Evolutionary conservation across 2,888 invertebrate genomes (phyloP).

Genomic region (Coenonympha arcania): DNA sequence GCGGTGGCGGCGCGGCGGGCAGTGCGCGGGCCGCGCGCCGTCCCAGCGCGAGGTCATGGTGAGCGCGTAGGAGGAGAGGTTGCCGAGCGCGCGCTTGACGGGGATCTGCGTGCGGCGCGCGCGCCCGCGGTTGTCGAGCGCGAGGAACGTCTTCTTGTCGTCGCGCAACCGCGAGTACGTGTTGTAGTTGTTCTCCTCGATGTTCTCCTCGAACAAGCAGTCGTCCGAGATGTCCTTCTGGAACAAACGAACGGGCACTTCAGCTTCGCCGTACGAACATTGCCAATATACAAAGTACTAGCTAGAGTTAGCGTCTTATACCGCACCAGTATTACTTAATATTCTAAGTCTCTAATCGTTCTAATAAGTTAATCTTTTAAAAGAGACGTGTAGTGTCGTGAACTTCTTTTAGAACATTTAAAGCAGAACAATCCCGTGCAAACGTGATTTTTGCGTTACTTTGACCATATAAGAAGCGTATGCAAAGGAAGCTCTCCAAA

Average conservation of each 20-base stretch:
- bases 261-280: not conserved
- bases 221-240: conserved; percentile 89
- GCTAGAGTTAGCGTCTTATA: too few relatives aligned
- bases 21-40: conserved; percentile 51
- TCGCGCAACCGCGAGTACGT: conserved; percentile 83
- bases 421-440: too few relatives aligned
- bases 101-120: conserved; percentile 82
- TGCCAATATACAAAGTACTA: too few relatives aligned
- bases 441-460: too few relatives aligned
- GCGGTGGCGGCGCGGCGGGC: conserved; percentile 58
- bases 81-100: conserved; percentile 78
- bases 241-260: conserved; percentile 61
- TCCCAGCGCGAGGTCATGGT: conserved; percentile 68
- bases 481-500: too few relatives aligned
- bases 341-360: too few relatives aligned
- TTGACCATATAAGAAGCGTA: too few relatives aligned
- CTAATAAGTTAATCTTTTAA: too few relatives aligned
- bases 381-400: too few relatives aligned
- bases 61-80: conserved; percentile 82
- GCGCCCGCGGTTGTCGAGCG: conserved; percentile 81
- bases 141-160: conserved; percentile 82
- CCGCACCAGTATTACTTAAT: too few relatives aligned
- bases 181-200: conserved; percentile 89
- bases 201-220: conserved; percentile 90
- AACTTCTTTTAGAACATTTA: too few relatives aligned